Conservation (phyloP, 1,140 invertebrate genomes). For the Ceratoteleas bidentatus region DNA sequence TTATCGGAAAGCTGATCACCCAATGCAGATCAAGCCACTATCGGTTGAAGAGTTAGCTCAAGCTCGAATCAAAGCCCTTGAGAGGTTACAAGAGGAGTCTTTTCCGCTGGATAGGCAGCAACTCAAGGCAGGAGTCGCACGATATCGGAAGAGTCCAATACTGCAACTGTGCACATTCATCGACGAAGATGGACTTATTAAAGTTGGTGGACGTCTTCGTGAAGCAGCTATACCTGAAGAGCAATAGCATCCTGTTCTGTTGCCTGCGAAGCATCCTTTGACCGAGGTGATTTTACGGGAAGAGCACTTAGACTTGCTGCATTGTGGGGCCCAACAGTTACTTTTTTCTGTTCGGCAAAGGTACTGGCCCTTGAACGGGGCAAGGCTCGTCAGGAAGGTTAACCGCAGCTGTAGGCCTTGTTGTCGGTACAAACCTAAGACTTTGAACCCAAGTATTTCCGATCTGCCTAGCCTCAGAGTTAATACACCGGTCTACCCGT, state of each 20-base stretch:
- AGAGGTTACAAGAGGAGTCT: too few relatives aligned
- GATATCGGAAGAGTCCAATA: neutral
- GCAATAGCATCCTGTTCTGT: neutral
- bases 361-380: conserved; percentile 5
- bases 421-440: conserved; percentile 3
- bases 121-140: neutral
- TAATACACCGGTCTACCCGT: neutral
- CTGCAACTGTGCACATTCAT: neutral
- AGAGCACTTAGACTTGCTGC: neutral
- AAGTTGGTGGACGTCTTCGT: neutral
- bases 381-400: neutral
- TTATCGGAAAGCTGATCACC: too few relatives aligned
- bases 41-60: too few relatives aligned
- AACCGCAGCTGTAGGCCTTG: neutral
- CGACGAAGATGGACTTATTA: neutral
- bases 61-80: too few relatives aligned
- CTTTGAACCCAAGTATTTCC: neutral
- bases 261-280: neutral
- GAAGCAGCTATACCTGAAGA: neutral
- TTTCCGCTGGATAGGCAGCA: too few relatives aligned
- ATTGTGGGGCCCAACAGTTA: conserved; percentile 7
- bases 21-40: too few relatives aligned
- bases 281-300: too few relatives aligned
- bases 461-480: neutral
- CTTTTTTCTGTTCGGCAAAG: neutral